Percentiles rank a stretch among this genome's conserved stretches.
phyloP scores from a whole-genome alignment of 2,888 invertebrate genomes.

The Xestia rhomboidea region DNA sequence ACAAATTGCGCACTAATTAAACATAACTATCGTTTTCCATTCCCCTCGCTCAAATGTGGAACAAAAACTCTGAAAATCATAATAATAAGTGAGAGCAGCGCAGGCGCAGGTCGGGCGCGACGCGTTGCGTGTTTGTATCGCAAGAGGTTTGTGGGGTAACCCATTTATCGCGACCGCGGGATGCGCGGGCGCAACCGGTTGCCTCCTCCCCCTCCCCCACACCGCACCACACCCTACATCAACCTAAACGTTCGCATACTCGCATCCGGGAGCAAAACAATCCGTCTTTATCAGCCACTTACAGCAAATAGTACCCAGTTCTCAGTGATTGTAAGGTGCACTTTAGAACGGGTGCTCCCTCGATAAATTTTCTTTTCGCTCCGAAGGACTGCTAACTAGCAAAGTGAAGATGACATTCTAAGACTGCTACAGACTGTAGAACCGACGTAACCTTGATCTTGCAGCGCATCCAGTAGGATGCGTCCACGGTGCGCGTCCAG shows the following conservation, averaged over 20 bases:
- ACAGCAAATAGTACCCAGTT: slow-evolving; percentile 64
- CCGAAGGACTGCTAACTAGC: slow-evolving; percentile 75
- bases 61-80: slow-evolving; percentile 56
- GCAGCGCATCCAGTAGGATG: slow-evolving; percentile 87
- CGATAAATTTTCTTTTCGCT: slow-evolving; percentile 73
- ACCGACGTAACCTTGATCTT: slow-evolving; percentile 88
- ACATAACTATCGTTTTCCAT: slow-evolving; percentile 39
- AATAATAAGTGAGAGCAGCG: slow-evolving; percentile 55
- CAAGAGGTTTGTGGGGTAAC: slow-evolving; percentile 90
- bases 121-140: slow-evolving; percentile 80
- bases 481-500: slow-evolving; percentile 81
- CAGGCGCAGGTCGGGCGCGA: slow-evolving; percentile 54
- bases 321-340: slow-evolving; percentile 66
- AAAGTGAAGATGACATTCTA: slow-evolving; percentile 81
- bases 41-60: slow-evolving; percentile 44
- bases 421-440: slow-evolving; percentile 72
- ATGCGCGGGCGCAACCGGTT: slow-evolving; percentile 82
- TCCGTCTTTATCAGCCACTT: slow-evolving; percentile 63
- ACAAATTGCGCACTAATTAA: slow-evolving; percentile 34
- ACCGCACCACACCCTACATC: slow-evolving; percentile 65
- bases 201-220: slow-evolving; percentile 60
- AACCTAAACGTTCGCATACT: slow-evolving; percentile 79
- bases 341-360: slow-evolving; percentile 59
- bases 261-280: slow-evolving; percentile 83
- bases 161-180: slow-evolving; percentile 86